Evolutionary conservation across 2,888 invertebrate genomes (phyloP).

Genomic region (Eupsilia transversa): DNA sequence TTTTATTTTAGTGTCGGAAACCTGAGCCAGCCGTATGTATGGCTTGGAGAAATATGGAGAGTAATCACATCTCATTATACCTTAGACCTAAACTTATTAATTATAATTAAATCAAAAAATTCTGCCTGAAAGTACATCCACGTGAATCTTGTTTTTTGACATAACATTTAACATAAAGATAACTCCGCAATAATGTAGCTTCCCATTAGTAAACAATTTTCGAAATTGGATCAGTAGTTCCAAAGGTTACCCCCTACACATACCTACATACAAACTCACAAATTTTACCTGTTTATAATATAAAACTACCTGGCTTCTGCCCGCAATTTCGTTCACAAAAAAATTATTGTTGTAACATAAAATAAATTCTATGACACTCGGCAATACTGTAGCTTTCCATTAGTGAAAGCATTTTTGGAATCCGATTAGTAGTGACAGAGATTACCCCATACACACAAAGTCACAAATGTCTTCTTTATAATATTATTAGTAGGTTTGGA

Average conservation of each 20-base stretch:
- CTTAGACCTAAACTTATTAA: not conserved
- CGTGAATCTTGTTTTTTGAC: not conserved
- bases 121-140: not conserved
- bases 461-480: too few relatives aligned
- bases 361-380: too few relatives aligned
- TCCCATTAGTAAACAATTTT: not conserved
- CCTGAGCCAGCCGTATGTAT: not conserved
- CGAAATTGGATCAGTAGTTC: not conserved
- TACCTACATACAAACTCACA: not conserved
- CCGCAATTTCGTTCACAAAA: too few relatives aligned
- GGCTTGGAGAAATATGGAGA: not conserved
- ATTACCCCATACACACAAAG: too few relatives aligned
- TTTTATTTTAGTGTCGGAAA: conserved; percentile 28
- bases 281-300: too few relatives aligned
- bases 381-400: too few relatives aligned
- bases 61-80: not conserved
- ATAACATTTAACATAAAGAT: too few relatives aligned
- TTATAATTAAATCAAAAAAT: not conserved
- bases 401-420: too few relatives aligned
- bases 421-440: too few relatives aligned
- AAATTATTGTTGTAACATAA: too few relatives aligned
- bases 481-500: too few relatives aligned
- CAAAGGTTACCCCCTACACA: not conserved
- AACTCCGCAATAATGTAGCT: not conserved
- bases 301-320: too few relatives aligned